These are phyloP conservation scores for Thera britannica DNA, from an alignment of 2,888 invertebrate genomes.

Conservation along the genomic window DNA sequence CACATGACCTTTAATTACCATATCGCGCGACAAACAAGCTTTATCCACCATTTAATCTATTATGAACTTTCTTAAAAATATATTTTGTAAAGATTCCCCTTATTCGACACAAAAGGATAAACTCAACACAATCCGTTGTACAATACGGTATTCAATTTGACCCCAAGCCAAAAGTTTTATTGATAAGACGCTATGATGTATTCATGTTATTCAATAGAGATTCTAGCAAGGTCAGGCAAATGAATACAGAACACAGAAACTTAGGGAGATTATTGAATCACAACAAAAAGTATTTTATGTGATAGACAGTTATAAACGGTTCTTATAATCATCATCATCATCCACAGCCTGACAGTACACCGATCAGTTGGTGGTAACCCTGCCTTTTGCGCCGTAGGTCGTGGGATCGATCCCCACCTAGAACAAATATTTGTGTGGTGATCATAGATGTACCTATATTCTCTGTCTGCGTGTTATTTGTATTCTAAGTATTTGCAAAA, in stretches of 20 bases:
- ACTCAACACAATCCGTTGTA: constrained; percentile 5
- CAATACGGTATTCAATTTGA: not conserved
- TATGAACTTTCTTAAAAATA: not conserved
- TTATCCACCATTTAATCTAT: not conserved
- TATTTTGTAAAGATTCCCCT: not conserved
- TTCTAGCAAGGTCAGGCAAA: constrained; percentile 11
- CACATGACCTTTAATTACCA: not conserved
- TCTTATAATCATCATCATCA: no score
- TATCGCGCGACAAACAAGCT: not conserved
- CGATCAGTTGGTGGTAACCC: no score
- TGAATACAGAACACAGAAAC: not conserved
- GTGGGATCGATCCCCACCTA: no score
- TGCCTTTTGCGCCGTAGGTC: no score
- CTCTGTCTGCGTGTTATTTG: no score
- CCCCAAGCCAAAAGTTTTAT: constrained; percentile 8
- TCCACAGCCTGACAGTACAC: no score
- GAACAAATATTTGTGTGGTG: no score
- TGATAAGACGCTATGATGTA: constrained; percentile 3
- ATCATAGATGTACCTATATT: no score
- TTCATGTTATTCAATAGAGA: constrained; percentile 1
- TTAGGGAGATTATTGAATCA: not conserved
- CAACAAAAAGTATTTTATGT: not conserved
- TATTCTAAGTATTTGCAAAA: no score
- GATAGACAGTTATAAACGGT: no score
- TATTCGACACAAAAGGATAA: constrained; percentile 14